A percentile compares a stretch with the other conserved stretches of the same genome.
These are phyloP conservation scores for Puntigrus tetrazona DNA, from an alignment of 2,113 vertebrate genomes.

Conservation along the genomic window DNA sequence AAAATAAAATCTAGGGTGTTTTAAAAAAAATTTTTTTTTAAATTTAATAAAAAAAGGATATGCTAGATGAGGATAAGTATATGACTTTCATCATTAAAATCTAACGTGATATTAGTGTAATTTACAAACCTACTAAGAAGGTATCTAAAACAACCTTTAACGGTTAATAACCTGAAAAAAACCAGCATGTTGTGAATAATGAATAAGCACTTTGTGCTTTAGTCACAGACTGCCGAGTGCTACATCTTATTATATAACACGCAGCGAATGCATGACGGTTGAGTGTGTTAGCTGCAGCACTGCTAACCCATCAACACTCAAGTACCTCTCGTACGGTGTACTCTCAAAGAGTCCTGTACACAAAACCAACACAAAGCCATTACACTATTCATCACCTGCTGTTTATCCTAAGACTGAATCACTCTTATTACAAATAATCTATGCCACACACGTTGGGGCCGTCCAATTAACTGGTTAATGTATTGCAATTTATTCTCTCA, in stretches of 20 bases:
- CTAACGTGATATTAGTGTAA: not conserved
- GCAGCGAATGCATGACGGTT: not conserved
- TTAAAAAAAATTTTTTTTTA: no score
- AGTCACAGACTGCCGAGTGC: not conserved
- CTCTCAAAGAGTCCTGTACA: not conserved
- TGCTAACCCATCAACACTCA: slow-evolving; percentile 13
- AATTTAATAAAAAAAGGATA: no score
- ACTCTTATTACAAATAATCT: not conserved
- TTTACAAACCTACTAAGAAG: not conserved
- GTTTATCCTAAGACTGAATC: not conserved
- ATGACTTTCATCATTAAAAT: not conserved
- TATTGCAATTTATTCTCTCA: not conserved
- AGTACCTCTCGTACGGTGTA: not conserved
- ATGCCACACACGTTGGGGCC: not conserved
- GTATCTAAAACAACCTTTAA: not conserved
- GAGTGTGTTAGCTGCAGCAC: not conserved
- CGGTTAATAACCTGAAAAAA: not conserved
- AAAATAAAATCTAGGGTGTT: not conserved
- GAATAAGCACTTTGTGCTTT: not conserved
- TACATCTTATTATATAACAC: not conserved
- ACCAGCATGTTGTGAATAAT: not conserved
- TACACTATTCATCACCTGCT: not conserved
- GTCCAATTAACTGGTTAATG: not conserved
- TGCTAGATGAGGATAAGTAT: not conserved
- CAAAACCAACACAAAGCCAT: slow-evolving; percentile 2